These are phyloP conservation scores for Capitella teleta DNA, from an alignment of 1,140 invertebrate species.

Conservation along the genomic window DNA sequence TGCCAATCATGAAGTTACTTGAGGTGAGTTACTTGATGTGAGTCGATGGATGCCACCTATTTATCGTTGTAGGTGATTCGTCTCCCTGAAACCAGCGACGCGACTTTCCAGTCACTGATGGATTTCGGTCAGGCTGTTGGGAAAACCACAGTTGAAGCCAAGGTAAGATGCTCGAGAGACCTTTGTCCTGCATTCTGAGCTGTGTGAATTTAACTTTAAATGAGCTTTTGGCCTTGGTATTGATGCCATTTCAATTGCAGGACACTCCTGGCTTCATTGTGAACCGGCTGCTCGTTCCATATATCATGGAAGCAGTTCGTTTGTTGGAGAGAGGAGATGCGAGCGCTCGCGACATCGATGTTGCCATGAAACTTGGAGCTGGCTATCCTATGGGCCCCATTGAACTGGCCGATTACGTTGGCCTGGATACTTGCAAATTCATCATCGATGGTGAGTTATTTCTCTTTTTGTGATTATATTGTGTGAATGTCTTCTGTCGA, in stretches of 20 bases:
- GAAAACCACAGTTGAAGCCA: constrained; percentile 67
- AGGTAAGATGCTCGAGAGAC: too few species aligned
- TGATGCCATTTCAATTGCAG: too few species aligned
- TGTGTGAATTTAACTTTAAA: too few species aligned
- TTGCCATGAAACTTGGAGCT: constrained; percentile 75
- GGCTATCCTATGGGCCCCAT: constrained; percentile 78
- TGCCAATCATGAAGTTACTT: constrained; percentile 75
- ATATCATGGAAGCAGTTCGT: constrained; percentile 60
- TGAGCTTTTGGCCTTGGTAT: too few species aligned
- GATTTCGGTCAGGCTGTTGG: constrained; percentile 67
- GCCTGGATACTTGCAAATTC: constrained; percentile 54
- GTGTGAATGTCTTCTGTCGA: too few species aligned
- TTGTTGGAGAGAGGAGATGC: constrained; percentile 71
- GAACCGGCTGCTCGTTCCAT: constrained; percentile 68
- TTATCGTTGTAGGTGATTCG: constrained; percentile 53
- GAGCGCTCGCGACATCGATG: constrained; percentile 61
- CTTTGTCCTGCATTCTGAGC: too few species aligned
- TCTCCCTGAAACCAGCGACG: constrained; percentile 59
- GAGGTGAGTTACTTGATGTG: too few species aligned
- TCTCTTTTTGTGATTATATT: too few species aligned
- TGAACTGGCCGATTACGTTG: constrained; percentile 68
- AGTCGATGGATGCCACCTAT: too few species aligned
- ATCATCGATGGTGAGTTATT: constrained; percentile 48
- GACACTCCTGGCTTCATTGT: constrained; percentile 81
- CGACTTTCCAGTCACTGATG: constrained; percentile 59